phyloP scores from a whole-genome alignment of 2,888 invertebrate species.

The Falcaria lacertinaria region DNA sequence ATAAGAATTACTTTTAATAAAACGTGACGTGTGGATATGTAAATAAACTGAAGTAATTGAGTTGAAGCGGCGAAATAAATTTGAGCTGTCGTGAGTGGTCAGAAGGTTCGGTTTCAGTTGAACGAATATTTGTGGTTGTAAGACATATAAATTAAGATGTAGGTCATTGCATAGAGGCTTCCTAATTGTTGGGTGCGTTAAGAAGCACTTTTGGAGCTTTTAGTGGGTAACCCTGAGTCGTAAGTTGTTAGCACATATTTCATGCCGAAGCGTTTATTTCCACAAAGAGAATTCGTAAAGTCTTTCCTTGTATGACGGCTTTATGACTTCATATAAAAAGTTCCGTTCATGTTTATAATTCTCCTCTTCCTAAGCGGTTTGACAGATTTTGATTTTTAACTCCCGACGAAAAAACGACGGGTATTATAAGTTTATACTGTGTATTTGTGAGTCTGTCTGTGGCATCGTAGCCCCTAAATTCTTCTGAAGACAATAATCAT shows the following conservation, averaged over 20 bases:
- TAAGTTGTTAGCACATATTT: constrained; percentile 12
- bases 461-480: too few relatives aligned
- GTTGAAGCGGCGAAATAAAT: constrained; percentile 4
- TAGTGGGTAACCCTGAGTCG: constrained; percentile 24
- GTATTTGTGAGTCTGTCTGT: too few relatives aligned
- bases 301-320: too few relatives aligned
- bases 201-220: constrained; percentile 37
- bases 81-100: background rate
- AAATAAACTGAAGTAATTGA: constrained; percentile 5
- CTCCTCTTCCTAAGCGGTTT: too few relatives aligned
- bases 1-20: constrained; percentile 22
- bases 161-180: constrained; percentile 41
- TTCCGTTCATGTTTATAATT: too few relatives aligned
- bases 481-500: too few relatives aligned
- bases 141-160: constrained; percentile 45
- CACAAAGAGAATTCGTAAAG: background rate
- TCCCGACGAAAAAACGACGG: too few relatives aligned
- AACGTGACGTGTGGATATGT: constrained; percentile 9
- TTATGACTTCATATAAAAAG: too few relatives aligned
- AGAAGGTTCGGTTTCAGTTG: constrained; percentile 6
- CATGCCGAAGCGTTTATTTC: background rate
- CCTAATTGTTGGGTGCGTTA: constrained; percentile 46
- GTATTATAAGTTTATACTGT: too few relatives aligned
- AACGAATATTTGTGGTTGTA: background rate
- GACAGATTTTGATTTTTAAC: too few relatives aligned